Evolutionary conservation across 2,888 invertebrate genomes (phyloP), one percentile per base, ranked within the genome.

Genomic region (Chalcis sispes): DNA sequence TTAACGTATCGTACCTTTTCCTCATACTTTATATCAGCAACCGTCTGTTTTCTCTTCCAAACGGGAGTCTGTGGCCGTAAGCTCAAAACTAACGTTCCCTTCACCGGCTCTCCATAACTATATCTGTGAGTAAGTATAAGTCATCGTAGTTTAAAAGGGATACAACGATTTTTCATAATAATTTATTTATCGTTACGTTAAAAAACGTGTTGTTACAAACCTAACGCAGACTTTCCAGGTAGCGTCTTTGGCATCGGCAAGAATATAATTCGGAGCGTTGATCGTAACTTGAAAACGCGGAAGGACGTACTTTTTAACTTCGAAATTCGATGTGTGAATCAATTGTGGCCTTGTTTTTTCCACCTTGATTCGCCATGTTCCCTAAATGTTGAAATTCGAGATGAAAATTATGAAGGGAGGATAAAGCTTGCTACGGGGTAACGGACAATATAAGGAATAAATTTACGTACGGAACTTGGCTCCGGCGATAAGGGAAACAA

Each of bases 71-170:
- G 84, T 0, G 88, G 84, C 0, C 83, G 85, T 4, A 86, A 81
- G 86, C 89, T 90, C 50, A 91, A 81, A n/a, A 89, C 83, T 80
- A 90, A 83, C 75, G 89, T 82, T 15, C 93, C 93, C 73, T 90
- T 89, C 0, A 93, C 92, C 1, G 91, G 90, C 82, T 91, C 91
- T 1, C 93, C 93, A 82, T 92, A 92, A 1, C 92, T 91, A 83
- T 93, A 93, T 81, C 91, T 91, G 79, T 52, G 67, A 5, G 18
- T 50, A 23, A 27, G 40, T 67, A 13, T 42, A 42, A 2, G 13
- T 7, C 15, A 42, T 42, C 42, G 42, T 13, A 42, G 25, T 52
- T 59, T 36, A 59, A 69, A 18, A 65, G 29, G 8, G 10, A 56
- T 20, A 32, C 20, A 48, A 32, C 20, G 4, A 56, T 66, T 59